These are phyloP conservation scores for Tiliqua scincoides DNA, from an alignment of 2,113 vertebrate genomes.

Conservation along the genomic window DNA sequence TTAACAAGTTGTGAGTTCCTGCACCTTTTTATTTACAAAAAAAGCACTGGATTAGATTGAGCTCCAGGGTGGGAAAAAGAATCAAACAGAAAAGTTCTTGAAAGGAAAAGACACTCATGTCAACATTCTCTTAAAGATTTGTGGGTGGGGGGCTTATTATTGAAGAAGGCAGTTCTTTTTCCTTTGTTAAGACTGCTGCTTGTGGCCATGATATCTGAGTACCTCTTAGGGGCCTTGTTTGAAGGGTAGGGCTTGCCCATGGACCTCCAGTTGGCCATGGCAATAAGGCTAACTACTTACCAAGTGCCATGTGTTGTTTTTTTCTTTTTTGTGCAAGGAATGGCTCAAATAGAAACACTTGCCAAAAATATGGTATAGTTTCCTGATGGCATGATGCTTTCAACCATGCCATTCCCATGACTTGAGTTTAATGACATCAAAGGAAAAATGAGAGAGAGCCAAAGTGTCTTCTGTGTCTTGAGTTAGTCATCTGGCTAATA, in stretches of 20 bases:
- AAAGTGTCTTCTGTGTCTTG: background rate
- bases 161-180: too few relatives aligned
- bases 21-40: too few relatives aligned
- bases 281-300: constrained; percentile 6
- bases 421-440: constrained; percentile 2
- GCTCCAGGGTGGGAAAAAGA: too few relatives aligned
- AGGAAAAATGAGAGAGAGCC: constrained; percentile 15
- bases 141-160: too few relatives aligned
- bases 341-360: constrained; percentile 37
- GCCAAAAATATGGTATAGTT: constrained; percentile 47
- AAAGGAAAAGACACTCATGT: too few relatives aligned
- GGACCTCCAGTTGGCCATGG: background rate
- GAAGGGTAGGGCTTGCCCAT: too few relatives aligned
- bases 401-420: constrained; percentile 49
- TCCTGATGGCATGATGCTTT: constrained; percentile 34
- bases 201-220: too few relatives aligned
- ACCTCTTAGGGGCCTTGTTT: background rate
- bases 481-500: constrained; percentile 12
- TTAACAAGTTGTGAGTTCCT: too few relatives aligned
- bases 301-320: background rate
- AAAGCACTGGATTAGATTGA: too few relatives aligned
- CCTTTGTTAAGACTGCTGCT: too few relatives aligned
- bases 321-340: constrained; percentile 25
- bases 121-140: too few relatives aligned
- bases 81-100: too few relatives aligned